Evolutionary conservation across 2,888 invertebrate species (phyloP), one percentile per base, ranked within the genome.

Genomic region (Endomychus coccineus): DNA sequence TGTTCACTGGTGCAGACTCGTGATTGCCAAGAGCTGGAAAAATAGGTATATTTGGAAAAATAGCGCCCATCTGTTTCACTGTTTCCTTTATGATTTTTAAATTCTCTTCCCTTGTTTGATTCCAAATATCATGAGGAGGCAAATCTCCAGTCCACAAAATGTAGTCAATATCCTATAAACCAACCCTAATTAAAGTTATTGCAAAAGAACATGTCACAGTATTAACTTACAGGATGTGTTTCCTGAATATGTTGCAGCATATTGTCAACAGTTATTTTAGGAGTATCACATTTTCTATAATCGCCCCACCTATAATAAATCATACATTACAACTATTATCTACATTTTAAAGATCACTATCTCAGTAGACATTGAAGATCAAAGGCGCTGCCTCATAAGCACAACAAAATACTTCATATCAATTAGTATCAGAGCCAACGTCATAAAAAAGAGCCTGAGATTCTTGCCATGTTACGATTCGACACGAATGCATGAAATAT

Each of bases 11-110:
- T 3, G 89, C 87, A 44, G 90, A 84, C 69, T 97, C 96, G 56
- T 97, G 97, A 66, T 97, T 97, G 2, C 97, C 97, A 3, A 97
- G 70, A 0, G 94, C 88, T 7, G 95, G 92, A 59, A 90, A 95
- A 45, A 96, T 88, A 1, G 91, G 92, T 14, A 88, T 83, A 1
- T 86, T 87, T 0, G 90, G 95, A 56, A 97, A 94, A 68, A 80
- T 83, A 42, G 82, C 80, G 0, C 79, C 77, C 81, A 90, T 83
- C 59, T 90, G 87, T 16, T 78, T 73, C 0, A 89, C 87, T 0
- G 89, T 88, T 56, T 89, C 87, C 51, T 82, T 83, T 12, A 91
- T 71, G 31, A 89, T 83, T 62, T 84, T 81, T 14, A 92, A 64
- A 62, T 94, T 92, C 61, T 88, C 88, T 48, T 85, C 84, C 48